These are phyloP conservation scores for Megastigmus dorsalis DNA, from an alignment of 2,888 invertebrate genomes.

Conservation along the genomic window DNA sequence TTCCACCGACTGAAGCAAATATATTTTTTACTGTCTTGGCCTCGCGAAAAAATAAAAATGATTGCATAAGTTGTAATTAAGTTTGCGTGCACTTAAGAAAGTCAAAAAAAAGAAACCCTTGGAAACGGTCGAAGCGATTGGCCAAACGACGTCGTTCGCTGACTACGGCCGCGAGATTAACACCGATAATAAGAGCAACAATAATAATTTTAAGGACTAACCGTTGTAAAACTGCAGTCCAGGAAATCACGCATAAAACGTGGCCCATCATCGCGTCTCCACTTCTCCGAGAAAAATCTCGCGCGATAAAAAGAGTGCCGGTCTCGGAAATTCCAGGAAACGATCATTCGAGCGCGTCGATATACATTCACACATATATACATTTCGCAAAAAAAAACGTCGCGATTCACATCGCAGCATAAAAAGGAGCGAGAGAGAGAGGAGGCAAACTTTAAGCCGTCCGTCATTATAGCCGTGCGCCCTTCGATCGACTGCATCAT, in stretches of 20 bases:
- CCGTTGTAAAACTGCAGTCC: conserved; percentile 12
- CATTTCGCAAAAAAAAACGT: background rate
- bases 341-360: background rate
- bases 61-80: no score
- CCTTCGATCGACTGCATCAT: conserved; percentile 40
- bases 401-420: background rate
- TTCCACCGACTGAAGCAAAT: no score
- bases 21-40: no score
- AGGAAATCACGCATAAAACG: conserved; percentile 8
- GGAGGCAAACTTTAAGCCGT: no score
- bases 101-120: no score
- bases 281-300: conserved; percentile 17
- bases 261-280: background rate
- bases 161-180: conserved; percentile 7
- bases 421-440: conserved; percentile 18
- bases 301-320: conserved; percentile 3
- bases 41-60: no score
- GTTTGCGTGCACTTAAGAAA: no score
- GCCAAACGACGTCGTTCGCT: no score
- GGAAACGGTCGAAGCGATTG: no score
- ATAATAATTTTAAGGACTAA: conserved; percentile 21
- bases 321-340: conserved; percentile 42
- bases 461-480: conserved; percentile 9
- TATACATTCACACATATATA: background rate
- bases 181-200: background rate